Base-by-base conservation (phyloP, 2,888 invertebrate genomes). In the Thelaira solivaga region DNA sequence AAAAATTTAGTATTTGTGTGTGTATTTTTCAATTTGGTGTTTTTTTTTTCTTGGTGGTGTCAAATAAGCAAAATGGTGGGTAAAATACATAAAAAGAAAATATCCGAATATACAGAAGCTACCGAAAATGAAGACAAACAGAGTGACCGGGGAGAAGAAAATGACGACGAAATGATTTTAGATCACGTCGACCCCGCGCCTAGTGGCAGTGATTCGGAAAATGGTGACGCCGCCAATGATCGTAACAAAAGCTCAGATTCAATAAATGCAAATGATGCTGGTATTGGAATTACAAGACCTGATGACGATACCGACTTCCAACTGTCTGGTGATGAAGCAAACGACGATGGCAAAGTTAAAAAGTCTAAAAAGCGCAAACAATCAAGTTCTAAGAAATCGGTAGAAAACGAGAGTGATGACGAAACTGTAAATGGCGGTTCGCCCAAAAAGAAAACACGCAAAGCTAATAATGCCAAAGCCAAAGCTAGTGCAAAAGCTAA, bases 1-100 rank as follows among this genome's bases (percentile, higher is more conserved):
- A 77, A 72, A 71, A 67, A n/a, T 49, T n/a, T 36, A 10, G 65
- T 43, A 18, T 51, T 67, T 41, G 77, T 78, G 78, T 76, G 65
- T 78, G 49, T 64, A 62, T 74, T 34, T 45, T 68, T 53, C 31
- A 13, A 18, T 18, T 59, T 64, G 20, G 55, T 67, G 64, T 64
- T 34, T 71, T 59, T 24, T 62, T 45, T 62, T 29, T 34, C 43
- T 29, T 49, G 62, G 71, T 65, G 36, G 71, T 76, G 65, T 76
- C 55, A 67, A 73, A 49, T 43, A 71, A 69, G 61, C 47, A 75
- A 76, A 80, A 82, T 72, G 36, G 87, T 87, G 87, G 88, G 84
- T 11, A 85, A 87, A 72, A 80, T 85, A 26, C 86, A 87, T 47
- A 88, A 88, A 77, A 87, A 84, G 61, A 88, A 87, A 81, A 80